Evolutionary conservation across 2,113 vertebrate genomes (phyloP).

Genomic region (Echinops telfairi): DNA sequence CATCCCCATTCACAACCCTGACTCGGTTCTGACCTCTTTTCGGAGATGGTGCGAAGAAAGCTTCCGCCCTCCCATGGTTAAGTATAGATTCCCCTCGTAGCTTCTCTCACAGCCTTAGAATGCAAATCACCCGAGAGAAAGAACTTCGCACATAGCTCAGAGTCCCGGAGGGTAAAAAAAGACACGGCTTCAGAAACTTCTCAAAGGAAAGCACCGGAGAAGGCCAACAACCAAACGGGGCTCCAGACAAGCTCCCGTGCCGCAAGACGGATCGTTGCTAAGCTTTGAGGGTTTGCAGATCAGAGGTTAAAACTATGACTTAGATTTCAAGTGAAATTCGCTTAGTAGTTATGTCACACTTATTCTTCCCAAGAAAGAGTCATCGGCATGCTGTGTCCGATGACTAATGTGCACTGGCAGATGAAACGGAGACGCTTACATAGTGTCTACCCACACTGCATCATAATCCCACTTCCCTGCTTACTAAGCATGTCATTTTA

Average conservation of each 20-base stretch:
- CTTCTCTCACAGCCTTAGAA: background rate
- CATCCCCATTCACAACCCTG: too few species aligned
- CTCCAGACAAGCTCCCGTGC: rapidly evolving
- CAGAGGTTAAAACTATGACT: background rate
- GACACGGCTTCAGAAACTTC: background rate
- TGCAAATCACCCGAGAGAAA: background rate
- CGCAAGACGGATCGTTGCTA: rapidly evolving
- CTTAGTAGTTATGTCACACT: too few species aligned
- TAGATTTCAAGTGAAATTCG: background rate
- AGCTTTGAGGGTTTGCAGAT: background rate
- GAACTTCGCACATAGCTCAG: background rate
- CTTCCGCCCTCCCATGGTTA: background rate
- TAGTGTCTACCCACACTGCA: rapidly evolving
- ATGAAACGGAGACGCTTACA: background rate
- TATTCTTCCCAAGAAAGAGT: background rate
- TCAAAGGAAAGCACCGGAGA: background rate
- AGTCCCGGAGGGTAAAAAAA: background rate
- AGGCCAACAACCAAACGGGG: background rate
- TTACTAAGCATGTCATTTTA: background rate
- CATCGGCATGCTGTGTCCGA: background rate
- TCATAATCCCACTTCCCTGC: background rate
- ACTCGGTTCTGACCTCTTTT: background rate
- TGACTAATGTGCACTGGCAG: background rate
- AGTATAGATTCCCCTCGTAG: background rate
- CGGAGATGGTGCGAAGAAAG: background rate